Evolutionary conservation across 2,888 invertebrate genomes (phyloP), one percentile per base, ranked within the genome.

Genomic region (Ommatoiulus sabulosus): DNA sequence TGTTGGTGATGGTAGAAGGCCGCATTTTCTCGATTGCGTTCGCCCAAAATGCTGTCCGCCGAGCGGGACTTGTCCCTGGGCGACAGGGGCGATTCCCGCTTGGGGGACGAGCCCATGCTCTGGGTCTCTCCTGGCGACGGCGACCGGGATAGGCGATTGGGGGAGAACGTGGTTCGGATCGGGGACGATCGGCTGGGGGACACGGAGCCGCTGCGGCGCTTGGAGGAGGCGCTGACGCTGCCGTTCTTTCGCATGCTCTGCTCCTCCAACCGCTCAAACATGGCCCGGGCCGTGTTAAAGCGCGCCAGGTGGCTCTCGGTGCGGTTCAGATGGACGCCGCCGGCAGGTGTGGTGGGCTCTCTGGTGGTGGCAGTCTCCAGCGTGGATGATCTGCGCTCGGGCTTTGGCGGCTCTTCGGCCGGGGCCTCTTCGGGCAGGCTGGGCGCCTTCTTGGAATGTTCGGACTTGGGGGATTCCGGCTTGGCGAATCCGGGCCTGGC

Each of bases 271-370:
- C 97, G 97, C 93, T 98, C 97, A 92, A 98, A 98, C 89, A 98
- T 94, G 84, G 98, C 97, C 90, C 97, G 94, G 3, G 97, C 97
- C 93, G 96, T 97, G 93, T 98, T 97, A 92, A 97, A 97, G 90
- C 97, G 94, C n/a, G 97, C 96, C 91, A 97, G 95, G 92, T 97
- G 97, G 91, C 97, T 97, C 93, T 97, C 97, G 24, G 97, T 97
- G 90, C 97, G 94, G 48, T 87, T 87, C 44, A 90, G 84, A 52
- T 90, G 90, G 7, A 90, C 89, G 35, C 43, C 17, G 15, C 89
- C 89, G 2, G 15, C 20, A 1, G 87, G 46, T 10, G 72, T 35
- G n/a, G 87, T 24, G 12, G 35, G 15, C 57, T 72, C 44, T 15
- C 46, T 2, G 15, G 87, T 10, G 3, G 48, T 5, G 12, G 44